phyloP scores from a whole-genome alignment of 2,113 vertebrate species.

The Budorcas taxicolor region DNA sequence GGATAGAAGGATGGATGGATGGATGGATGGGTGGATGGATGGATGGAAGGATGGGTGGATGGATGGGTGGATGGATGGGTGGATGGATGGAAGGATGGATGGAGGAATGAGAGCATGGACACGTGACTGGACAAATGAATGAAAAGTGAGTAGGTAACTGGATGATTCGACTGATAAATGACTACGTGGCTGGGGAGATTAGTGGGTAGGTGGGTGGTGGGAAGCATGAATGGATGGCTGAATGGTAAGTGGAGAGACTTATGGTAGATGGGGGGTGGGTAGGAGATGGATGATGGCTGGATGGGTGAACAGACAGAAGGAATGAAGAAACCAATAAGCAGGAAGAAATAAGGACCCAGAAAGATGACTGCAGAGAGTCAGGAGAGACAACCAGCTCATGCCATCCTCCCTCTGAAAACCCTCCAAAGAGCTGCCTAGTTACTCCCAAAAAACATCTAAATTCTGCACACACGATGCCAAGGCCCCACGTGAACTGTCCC shows the following conservation, averaged over 20 bases:
- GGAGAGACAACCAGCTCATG: not conserved
- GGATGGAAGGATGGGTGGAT: no score
- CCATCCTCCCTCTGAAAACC: not conserved
- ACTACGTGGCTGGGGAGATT: not conserved
- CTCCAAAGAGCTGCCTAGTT: not conserved
- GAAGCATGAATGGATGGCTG: not conserved
- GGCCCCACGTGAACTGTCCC: no score
- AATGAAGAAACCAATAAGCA: not conserved
- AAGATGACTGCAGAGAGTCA: not conserved
- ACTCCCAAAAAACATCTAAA: not conserved
- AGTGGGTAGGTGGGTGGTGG: not conserved
- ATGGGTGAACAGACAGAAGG: not conserved
- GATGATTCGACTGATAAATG: not conserved
- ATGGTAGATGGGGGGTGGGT: not conserved
- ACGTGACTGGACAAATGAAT: not conserved
- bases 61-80: not conserved
- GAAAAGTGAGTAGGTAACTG: not conserved
- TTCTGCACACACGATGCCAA: not conserved
- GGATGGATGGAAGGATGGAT: no score
- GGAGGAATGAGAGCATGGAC: not conserved
- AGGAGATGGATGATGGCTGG: not conserved
- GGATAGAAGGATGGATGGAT: not conserved
- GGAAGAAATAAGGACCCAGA: not conserved
- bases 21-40: accelerated
- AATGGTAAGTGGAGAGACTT: not conserved